phyloP scores from a whole-genome alignment of 1,140 invertebrate species.

The Monomorium pharaonis region DNA sequence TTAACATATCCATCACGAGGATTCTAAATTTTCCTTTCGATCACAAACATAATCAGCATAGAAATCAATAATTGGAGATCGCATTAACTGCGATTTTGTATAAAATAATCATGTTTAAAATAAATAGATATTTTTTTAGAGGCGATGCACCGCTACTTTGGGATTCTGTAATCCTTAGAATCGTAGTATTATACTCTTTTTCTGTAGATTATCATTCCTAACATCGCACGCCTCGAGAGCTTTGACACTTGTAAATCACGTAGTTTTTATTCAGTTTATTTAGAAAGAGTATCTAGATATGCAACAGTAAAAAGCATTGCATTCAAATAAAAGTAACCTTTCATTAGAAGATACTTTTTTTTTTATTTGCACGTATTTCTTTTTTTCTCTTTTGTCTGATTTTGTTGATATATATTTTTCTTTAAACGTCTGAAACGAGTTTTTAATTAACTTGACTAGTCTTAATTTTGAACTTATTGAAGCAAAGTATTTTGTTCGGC shows the following conservation, averaged over 20 bases:
- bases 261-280: not conserved
- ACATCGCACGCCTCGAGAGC: conserved; percentile 60
- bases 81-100: conserved; percentile 36
- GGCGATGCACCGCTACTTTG: not conserved
- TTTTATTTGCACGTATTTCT: conserved; percentile 40
- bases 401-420: not conserved
- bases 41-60: not conserved
- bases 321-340: not conserved
- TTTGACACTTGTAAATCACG: conserved; percentile 2
- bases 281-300: conserved; percentile 34
- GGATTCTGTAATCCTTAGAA: not conserved
- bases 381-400: not conserved
- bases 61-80: not conserved
- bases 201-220: conserved; percentile 41
- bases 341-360: not conserved
- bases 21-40: not conserved
- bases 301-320: conserved; percentile 24
- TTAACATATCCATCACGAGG: not conserved
- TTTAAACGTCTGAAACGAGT: not conserved
- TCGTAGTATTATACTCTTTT: conserved; percentile 15
- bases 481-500: not conserved
- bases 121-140: not conserved
- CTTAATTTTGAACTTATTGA: not conserved
- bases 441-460: not conserved
- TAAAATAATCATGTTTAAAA: not conserved